Percentiles rank a stretch among this genome's conserved stretches.
phyloP scores from a whole-genome alignment of 2,113 vertebrate species.

The Pterocles gutturalis region DNA sequence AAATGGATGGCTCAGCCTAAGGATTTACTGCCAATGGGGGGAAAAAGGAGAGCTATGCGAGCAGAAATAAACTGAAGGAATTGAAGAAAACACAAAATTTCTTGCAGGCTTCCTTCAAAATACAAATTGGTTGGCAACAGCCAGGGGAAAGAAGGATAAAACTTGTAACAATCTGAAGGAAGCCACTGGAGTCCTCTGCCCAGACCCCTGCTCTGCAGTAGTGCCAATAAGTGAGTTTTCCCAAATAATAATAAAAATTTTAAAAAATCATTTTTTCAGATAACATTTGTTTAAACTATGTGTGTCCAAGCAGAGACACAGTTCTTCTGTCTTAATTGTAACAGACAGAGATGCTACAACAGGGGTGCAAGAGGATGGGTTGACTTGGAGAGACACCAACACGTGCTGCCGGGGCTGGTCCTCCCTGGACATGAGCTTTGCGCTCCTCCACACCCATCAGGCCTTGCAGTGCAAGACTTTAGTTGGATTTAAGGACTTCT shows the following conservation, averaged over 20 bases:
- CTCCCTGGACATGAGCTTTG: rapidly evolving
- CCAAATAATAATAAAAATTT: not conserved
- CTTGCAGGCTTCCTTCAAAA: slow-evolving; percentile 21
- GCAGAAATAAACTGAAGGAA: slow-evolving; percentile 32
- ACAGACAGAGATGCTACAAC: not conserved
- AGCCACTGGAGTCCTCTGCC: not conserved
- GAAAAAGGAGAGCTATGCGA: slow-evolving; percentile 5
- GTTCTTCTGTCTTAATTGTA: not conserved
- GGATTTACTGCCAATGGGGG: slow-evolving; percentile 66
- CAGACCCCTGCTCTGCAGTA: not conserved
- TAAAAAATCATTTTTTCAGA: not conserved
- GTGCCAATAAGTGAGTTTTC: not conserved
- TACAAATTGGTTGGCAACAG: not conserved
- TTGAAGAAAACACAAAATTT: slow-evolving; percentile 40
- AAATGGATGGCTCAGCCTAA: slow-evolving; percentile 59
- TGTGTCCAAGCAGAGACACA: not conserved
- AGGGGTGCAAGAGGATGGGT: rapidly evolving
- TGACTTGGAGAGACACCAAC: not conserved
- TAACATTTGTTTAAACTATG: not conserved
- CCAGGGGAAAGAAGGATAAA: not conserved
- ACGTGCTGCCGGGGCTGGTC: rapidly evolving
- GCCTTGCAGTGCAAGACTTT: not conserved
- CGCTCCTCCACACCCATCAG: not conserved
- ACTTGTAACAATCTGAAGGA: not conserved
- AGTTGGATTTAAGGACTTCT: not conserved